Base-by-base conservation (phyloP, 2,888 invertebrate species). In the Scaptomyza tumidula region DNA sequence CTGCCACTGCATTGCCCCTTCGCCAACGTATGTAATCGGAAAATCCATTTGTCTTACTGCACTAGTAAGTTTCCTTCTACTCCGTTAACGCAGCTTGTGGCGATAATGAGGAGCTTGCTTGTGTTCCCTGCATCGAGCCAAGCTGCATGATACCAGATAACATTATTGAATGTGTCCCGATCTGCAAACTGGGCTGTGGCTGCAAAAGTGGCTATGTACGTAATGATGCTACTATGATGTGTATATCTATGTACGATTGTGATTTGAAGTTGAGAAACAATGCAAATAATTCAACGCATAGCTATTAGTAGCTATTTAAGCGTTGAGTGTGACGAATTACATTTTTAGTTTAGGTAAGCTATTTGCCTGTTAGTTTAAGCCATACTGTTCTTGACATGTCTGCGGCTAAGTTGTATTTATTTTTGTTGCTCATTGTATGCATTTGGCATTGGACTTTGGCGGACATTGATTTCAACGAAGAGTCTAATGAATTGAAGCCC, bases 131-230 rank as follows among this genome's bases (percentile, higher is more conserved):
- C 53, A 6, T 11, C 1, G 62, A 69, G 41, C 37, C 78, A n/a
- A 75, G 19, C 19, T 84, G 80, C 14, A 9, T 13, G 1, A 6
- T 29, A n/a, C 69, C 68, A 5, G 59, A 11, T 50, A 1, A 13
- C 11, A 0, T 0, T 7, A 0, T 9, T 0, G 0, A 0, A 0
- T 71, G 78, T 27, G 1, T 0, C 6, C 0, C 0, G 0, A 0
- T 1, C n/a, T 85, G 80, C 37, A 14, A 33, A 0, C 49, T 86
- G 48, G 80, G 72, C 29, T 84, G 80, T 37, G 56, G 53, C 44
- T 81, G 86, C 59, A 66, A 58, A 16, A 64, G 27, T 7, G 81
- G 71, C 16, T 70, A 60, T 46, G 27, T 75, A 16, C 78, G 79
- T 3, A 6, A 63, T 11, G 86, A 75, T 59, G 0, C 6, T 3